phyloP scores from a whole-genome alignment of 2,888 invertebrate genomes.

The Meiosimyza decipiens region DNA sequence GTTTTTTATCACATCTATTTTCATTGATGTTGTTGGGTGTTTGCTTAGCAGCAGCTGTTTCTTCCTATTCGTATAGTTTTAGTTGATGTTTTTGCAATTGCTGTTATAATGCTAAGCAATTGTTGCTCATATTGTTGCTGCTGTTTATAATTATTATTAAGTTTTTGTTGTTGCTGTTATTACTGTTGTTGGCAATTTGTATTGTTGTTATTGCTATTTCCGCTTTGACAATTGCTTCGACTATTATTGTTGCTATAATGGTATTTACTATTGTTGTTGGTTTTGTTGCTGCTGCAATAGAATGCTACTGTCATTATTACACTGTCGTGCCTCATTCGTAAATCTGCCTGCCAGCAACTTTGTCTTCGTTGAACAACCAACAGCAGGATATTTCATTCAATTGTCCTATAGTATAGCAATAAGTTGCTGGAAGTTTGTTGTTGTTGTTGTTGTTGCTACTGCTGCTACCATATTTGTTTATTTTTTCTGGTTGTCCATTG shows the following conservation, averaged over 20 bases:
- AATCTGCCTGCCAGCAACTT: not conserved
- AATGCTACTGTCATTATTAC: constrained; percentile 28
- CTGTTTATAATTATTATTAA: constrained; percentile 21
- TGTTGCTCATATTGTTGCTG: constrained; percentile 19
- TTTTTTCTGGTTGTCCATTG: constrained; percentile 13
- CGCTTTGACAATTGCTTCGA: constrained; percentile 17
- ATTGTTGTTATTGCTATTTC: constrained; percentile 28
- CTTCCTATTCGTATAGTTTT: constrained; percentile 10
- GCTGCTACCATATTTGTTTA: constrained; percentile 28
- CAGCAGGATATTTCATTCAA: constrained; percentile 17
- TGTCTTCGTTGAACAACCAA: too few species aligned
- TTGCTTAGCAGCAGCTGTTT: constrained; percentile 9
- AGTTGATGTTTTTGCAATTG: constrained; percentile 3
- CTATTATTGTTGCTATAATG: not conserved
- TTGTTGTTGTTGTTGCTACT: constrained; percentile 26
- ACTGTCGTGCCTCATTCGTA: not conserved
- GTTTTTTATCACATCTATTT: constrained; percentile 23
- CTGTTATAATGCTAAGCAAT: constrained; percentile 8
- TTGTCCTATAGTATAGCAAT: not conserved
- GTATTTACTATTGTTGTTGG: constrained; percentile 24
- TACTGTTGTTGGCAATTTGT: constrained; percentile 33
- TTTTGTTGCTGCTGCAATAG: constrained; percentile 28
- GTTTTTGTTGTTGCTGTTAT: constrained; percentile 1
- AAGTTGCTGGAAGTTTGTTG: not conserved
- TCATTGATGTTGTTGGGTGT: constrained; percentile 1